Percentiles rank a stretch among this genome's conserved stretches.
Conservation (phyloP, 2,113 vertebrate species). For the Regulus satrapa region DNA sequence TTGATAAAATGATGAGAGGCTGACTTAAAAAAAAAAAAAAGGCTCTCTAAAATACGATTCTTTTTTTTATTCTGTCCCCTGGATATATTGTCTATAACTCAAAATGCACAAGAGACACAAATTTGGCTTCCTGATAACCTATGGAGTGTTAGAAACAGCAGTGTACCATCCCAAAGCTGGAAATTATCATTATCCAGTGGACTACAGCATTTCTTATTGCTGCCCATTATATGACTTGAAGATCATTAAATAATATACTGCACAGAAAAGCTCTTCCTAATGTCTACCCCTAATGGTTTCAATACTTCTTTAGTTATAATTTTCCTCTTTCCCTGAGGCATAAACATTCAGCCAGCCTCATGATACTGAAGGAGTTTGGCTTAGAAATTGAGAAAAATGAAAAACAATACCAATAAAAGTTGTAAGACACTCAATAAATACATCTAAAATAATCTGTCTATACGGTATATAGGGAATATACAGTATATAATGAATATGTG, state of each 20-base stretch:
- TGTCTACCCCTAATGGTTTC: conserved; percentile 33
- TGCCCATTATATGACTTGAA: not conserved
- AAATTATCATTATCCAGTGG: not conserved
- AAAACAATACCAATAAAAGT: conserved; percentile 33
- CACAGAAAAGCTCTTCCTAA: conserved; percentile 15
- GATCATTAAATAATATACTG: not conserved
- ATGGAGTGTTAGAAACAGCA: not conserved
- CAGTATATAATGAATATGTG: not conserved
- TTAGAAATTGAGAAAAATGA: conserved; percentile 37
- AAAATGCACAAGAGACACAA: not conserved
- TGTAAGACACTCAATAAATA: conserved; percentile 30
- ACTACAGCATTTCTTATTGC: not conserved
- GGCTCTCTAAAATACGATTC: not conserved
- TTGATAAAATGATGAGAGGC: not conserved
- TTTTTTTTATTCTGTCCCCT: not conserved
- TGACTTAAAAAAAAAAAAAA: not conserved
- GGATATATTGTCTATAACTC: not conserved
- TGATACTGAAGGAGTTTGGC: not conserved
- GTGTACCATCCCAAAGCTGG: not conserved
- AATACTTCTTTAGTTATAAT: conserved; percentile 35
- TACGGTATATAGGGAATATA: not conserved
- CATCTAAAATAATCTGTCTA: not conserved
- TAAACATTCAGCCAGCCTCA: conserved; percentile 28
- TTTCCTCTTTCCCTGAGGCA: conserved; percentile 43
- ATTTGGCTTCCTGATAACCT: not conserved